Conservation (phyloP, 2,113 vertebrate genomes). For the Seriola rivoliana region DNA sequence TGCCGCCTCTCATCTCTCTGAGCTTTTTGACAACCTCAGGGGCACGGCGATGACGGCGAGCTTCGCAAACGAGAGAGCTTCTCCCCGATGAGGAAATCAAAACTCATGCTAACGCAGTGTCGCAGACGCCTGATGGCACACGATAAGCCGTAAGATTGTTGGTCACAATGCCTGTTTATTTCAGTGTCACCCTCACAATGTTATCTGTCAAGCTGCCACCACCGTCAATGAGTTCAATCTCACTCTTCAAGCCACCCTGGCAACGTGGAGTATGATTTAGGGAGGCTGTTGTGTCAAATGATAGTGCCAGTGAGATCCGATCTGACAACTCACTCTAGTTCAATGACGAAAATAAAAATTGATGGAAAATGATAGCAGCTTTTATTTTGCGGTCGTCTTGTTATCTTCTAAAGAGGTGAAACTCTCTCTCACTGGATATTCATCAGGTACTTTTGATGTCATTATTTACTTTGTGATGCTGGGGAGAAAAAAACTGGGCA, state of each 20-base stretch:
- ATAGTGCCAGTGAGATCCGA: constrained; percentile 44
- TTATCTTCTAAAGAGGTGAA: constrained; percentile 9
- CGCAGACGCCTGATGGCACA: constrained; percentile 45
- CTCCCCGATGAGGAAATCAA: constrained; percentile 51
- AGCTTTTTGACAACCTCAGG: constrained; percentile 38
- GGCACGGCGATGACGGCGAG: constrained; percentile 35
- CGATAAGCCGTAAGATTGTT: constrained; percentile 54
- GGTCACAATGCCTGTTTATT: constrained; percentile 56
- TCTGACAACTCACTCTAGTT: constrained; percentile 60
- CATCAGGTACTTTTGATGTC: constrained; percentile 1
- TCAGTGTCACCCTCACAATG: constrained; percentile 56
- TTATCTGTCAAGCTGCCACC: constrained; percentile 66
- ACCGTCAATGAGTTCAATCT: constrained; percentile 54
- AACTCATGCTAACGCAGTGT: constrained; percentile 41
- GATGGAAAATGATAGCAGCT: constrained; percentile 31
- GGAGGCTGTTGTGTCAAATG: constrained; percentile 59
- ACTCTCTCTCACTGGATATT: background rate
- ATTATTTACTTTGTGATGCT: constrained; percentile 1
- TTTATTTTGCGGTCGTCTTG: constrained; percentile 6
- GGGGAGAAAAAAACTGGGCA: background rate
- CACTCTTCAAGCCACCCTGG: constrained; percentile 40
- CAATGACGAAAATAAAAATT: background rate
- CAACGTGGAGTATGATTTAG: constrained; percentile 58
- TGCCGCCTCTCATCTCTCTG: constrained; percentile 11
- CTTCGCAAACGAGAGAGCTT: constrained; percentile 53